A percentile compares a stretch with the other conserved stretches of the same genome.
Conservation (phyloP, 2,113 vertebrate species). For the Apeltes quadracus region DNA sequence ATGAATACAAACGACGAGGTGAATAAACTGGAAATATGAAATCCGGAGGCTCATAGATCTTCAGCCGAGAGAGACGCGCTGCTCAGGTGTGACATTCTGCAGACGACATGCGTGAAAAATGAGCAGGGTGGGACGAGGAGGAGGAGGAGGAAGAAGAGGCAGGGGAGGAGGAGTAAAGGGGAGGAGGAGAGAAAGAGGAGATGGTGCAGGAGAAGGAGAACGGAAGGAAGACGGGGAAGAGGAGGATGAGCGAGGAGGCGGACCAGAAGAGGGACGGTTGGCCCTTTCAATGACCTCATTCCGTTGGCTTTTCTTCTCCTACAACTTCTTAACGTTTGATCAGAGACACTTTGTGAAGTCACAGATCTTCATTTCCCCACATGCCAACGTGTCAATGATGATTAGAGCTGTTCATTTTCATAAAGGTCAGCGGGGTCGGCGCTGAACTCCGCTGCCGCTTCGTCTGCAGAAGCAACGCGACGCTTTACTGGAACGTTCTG, state of each 20-base stretch:
- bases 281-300: too few relatives aligned
- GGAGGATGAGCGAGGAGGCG: background rate
- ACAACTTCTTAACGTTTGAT: too few relatives aligned
- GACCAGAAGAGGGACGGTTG: background rate
- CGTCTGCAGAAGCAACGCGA: slow-evolving; percentile 28
- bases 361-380: too few relatives aligned
- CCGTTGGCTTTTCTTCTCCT: too few relatives aligned
- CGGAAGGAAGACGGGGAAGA: background rate
- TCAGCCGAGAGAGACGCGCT: slow-evolving; percentile 51
- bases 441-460: background rate
- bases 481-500: slow-evolving; percentile 16
- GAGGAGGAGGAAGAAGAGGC: too few relatives aligned
- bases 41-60: slow-evolving; percentile 70
- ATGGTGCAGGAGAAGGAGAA: background rate
- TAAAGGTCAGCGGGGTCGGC: background rate
- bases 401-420: too few relatives aligned
- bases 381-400: too few relatives aligned
- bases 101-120: slow-evolving; percentile 72
- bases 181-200: background rate
- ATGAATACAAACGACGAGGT: slow-evolving; percentile 78
- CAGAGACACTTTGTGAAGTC: too few relatives aligned
- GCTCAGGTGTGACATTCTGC: slow-evolving; percentile 76
- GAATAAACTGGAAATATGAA: slow-evolving; percentile 78
- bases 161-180: background rate
- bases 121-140: slow-evolving; percentile 5